These are phyloP conservation scores for Malthinus seriepunctatus DNA, from an alignment of 2,888 invertebrate species.

Conservation along the genomic window DNA sequence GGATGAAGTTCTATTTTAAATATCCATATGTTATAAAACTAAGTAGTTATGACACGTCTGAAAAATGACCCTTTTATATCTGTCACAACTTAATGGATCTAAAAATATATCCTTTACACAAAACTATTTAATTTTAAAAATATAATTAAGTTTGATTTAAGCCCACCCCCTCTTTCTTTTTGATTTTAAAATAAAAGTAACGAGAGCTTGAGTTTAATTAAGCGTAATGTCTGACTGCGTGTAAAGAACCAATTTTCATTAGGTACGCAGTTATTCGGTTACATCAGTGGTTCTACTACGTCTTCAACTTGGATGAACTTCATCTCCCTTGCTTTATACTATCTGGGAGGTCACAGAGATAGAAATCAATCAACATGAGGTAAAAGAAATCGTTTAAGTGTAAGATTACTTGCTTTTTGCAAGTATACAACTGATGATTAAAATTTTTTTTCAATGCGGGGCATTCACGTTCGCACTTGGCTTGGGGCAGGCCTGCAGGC, in stretches of 20 bases:
- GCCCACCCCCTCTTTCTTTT: no score
- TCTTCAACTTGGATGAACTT: conserved; percentile 13
- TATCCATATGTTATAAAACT: no score
- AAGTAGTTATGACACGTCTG: no score
- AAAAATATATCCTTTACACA: no score
- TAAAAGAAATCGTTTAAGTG: conserved; percentile 17
- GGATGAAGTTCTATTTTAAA: no score
- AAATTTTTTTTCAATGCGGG: conserved; percentile 14
- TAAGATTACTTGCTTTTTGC: conserved; percentile 15
- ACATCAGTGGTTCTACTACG: conserved; percentile 14
- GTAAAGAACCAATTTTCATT: conserved; percentile 13
- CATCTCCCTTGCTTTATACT: conserved; percentile 12
- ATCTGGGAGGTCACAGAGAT: conserved; percentile 19
- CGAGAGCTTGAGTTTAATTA: conserved; percentile 37
- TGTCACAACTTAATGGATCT: no score
- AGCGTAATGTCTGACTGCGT: conserved; percentile 34
- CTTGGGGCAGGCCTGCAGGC: no score
- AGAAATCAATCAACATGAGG: conserved; percentile 18
- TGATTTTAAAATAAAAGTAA: conserved; percentile 8
- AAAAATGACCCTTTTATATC: no score
- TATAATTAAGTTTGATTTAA: no score
- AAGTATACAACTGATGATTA: conserved; percentile 5
- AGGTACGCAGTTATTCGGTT: conserved; percentile 11
- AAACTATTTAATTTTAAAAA: no score
- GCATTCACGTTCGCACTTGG: no score